Percentiles rank a stretch among this genome's conserved stretches.
Evolutionary conservation across 2,888 invertebrate species (phyloP).

Genomic region (Branchipolynoe longqiensis): DNA sequence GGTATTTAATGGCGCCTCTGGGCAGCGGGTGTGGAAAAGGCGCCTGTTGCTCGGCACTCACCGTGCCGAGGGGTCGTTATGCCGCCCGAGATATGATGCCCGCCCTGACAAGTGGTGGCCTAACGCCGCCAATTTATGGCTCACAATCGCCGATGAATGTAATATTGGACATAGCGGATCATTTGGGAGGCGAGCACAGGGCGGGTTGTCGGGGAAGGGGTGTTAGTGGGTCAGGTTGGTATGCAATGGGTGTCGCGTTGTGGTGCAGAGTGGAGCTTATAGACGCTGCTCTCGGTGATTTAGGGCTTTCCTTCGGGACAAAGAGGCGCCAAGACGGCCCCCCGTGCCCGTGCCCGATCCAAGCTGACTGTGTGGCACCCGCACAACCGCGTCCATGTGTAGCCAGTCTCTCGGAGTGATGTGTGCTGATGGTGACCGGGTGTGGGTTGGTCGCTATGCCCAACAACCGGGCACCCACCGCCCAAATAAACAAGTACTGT

Average conservation of each 20-base stretch:
- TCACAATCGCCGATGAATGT: constrained; percentile 26
- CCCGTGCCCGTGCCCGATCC: neutral
- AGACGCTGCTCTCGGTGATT: neutral
- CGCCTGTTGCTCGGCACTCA: constrained; percentile 41
- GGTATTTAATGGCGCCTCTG: constrained; percentile 29
- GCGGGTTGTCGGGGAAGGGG: neutral
- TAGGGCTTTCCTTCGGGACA: neutral
- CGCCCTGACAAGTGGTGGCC: constrained; percentile 35
- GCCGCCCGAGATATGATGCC: constrained; percentile 38
- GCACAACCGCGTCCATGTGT: neutral
- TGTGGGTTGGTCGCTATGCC: constrained; percentile 4
- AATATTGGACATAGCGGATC: constrained; percentile 51
- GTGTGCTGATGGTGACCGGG: neutral
- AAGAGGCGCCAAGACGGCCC: neutral
- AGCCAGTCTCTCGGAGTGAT: neutral
- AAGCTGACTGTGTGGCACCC: neutral
- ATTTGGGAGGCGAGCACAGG: constrained; percentile 24
- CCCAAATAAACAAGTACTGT: constrained; percentile 50
- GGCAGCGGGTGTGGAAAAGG: constrained; percentile 30
- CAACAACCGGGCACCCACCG: neutral
- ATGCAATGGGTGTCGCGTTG: neutral
- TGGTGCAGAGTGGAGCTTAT: neutral
- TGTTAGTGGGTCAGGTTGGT: neutral
- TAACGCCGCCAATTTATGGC: constrained; percentile 28
- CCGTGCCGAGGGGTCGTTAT: constrained; percentile 35